Evolutionary conservation across 30 jellyfish, hydroid and myxozoan genomes (phyloP).

Genomic region (Catostylus mosaicus): DNA sequence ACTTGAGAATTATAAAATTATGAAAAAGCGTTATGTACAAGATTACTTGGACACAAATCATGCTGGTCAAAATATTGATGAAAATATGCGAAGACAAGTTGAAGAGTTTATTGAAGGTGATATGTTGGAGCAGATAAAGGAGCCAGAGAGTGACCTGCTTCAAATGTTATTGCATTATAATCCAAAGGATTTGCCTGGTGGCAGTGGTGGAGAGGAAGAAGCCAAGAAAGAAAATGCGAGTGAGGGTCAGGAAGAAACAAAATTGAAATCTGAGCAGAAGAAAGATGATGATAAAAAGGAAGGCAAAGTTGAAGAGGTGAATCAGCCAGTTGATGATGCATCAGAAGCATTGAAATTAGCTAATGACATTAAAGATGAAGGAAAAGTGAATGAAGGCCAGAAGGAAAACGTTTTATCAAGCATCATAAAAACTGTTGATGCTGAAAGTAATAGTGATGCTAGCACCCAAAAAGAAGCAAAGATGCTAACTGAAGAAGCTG

Average conservation of each 20-base stretch:
- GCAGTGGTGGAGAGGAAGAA: background rate
- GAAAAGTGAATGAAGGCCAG: background rate
- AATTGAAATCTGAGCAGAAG: too few species aligned
- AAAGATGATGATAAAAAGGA: background rate
- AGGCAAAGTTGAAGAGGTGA: background rate
- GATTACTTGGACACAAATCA: constrained; percentile 40
- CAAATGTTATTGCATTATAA: constrained; percentile 46
- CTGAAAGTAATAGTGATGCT: background rate
- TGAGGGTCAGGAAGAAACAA: background rate
- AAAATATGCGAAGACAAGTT: constrained; percentile 27
- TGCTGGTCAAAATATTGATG: constrained; percentile 45
- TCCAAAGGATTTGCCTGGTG: constrained; percentile 59
- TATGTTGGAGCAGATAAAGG: constrained; percentile 45
- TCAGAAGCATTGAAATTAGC: background rate
- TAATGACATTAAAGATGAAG: background rate
- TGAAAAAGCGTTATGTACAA: constrained; percentile 26
- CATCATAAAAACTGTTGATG: background rate
- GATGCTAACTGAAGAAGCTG: background rate
- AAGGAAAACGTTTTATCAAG: background rate
- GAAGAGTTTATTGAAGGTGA: constrained; percentile 50
- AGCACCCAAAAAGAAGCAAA: background rate
- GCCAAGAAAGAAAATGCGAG: constrained; percentile 1
- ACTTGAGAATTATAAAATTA: constrained; percentile 44
- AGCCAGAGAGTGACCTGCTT: constrained; percentile 57
- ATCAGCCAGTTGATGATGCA: too few species aligned